phyloP scores from a whole-genome alignment of 1,140 invertebrate genomes.

The Stratiolaelaps scimitus region DNA sequence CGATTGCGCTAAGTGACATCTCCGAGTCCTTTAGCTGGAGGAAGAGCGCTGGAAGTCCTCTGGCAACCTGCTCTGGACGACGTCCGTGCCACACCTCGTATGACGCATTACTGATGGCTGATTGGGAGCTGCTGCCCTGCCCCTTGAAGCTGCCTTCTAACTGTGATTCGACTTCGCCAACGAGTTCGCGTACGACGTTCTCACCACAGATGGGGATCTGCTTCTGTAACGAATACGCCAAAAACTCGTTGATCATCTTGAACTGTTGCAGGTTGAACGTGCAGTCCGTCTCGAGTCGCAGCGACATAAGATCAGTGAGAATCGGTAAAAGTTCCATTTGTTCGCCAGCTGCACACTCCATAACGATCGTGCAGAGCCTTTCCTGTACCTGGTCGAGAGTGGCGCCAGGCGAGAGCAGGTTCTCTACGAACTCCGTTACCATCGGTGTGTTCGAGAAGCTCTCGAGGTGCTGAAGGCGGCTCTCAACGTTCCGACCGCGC shows the following conservation, averaged over 20 bases:
- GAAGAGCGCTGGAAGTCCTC: background rate
- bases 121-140: no score
- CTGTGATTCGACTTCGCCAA: background rate
- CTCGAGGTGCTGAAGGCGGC: conserved; percentile 34
- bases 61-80: background rate
- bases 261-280: conserved; percentile 20
- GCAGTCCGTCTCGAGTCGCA: background rate
- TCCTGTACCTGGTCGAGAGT: conserved; percentile 43
- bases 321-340: conserved; percentile 62
- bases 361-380: conserved; percentile 58
- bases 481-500: conserved; percentile 51
- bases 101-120: no score
- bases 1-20: background rate
- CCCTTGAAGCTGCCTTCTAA: background rate
- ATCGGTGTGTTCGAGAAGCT: conserved; percentile 12
- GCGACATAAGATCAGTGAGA: conserved; percentile 32
- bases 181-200: background rate
- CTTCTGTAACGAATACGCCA: background rate
- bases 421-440: conserved; percentile 27
- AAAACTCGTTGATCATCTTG: conserved; percentile 18
- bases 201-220: conserved; percentile 8
- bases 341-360: conserved; percentile 73
- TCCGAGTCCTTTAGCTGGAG: background rate
- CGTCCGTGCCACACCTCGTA: conserved; percentile 14
- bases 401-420: conserved; percentile 3